phyloP scores from a whole-genome alignment of 2,113 vertebrate species.

The Euleptes europaea region DNA sequence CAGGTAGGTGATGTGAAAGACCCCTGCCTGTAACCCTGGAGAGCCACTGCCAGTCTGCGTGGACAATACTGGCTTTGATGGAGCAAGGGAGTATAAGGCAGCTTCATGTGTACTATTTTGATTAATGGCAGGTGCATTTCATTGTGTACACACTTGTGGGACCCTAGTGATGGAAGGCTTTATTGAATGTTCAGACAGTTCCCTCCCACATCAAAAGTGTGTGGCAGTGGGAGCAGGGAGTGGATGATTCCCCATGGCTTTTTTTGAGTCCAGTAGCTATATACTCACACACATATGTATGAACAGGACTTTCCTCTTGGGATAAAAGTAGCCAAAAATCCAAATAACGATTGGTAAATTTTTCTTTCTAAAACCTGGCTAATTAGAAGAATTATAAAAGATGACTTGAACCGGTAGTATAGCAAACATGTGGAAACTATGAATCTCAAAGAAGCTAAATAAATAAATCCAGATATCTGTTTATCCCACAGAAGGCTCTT shows the following conservation, averaged over 20 bases:
- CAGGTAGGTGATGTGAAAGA: too few relatives aligned
- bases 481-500: background rate
- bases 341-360: background rate
- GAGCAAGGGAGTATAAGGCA: too few relatives aligned
- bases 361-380: background rate
- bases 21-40: too few relatives aligned
- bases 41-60: too few relatives aligned
- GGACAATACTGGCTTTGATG: too few relatives aligned
- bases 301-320: too few relatives aligned
- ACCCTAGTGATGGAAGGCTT: background rate
- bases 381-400: background rate
- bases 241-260: too few relatives aligned
- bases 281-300: too few relatives aligned
- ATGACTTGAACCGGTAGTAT: background rate
- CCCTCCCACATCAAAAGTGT: background rate
- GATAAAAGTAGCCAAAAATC: background rate
- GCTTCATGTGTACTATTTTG: background rate
- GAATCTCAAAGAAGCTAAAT: background rate
- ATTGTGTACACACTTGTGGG: background rate
- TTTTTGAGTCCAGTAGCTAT: too few relatives aligned
- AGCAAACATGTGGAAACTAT: background rate
- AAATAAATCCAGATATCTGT: background rate
- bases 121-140: background rate
- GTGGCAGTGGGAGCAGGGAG: too few relatives aligned
- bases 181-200: background rate